Base-by-base conservation (phyloP, 1,140 invertebrate species). In the Diploscapter pachys region DNA sequence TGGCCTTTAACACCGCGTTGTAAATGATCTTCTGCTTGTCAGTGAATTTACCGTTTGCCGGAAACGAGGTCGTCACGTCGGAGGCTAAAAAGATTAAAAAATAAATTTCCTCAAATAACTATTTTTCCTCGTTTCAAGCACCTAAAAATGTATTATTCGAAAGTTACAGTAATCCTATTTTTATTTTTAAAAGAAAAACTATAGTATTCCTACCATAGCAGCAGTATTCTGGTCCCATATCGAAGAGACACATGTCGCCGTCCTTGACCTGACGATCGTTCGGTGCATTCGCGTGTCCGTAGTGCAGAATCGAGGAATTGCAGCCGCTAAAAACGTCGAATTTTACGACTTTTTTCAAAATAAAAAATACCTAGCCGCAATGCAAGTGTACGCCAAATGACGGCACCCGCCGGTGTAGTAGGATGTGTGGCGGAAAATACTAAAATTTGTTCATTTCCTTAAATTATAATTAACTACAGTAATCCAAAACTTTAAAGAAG, bases 191-290 rank as follows among this genome's bases (percentile, higher is more conserved):
- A 31, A 31, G 0, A 31, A 31, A 31, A 31, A 31, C 31, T 31
- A 31, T 31, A 50, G 8, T 65, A 31, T 65, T 1, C 2, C 63
- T 65, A 65, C 63, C 77, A 86, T 98, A 99, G 64, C 96, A 95
- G 85, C 91, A 94, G 86, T 99, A 99, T 86, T 96, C 95, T 48
- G 91, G 93, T 13, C 96, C 96, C 95, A 99, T 98, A 86, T 99
- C 96, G 87, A 97, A 96, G 2, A 98, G 87, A 84, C 93, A 96
- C 89, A 98, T 92, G 80, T 97, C 95, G 2, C 93, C 93, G 84
- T 93, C 89, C 5, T 90, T 84, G 8, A 99, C 90, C 3, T 89
- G 85, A 81, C 91, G 91, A 82, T 90, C 89, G 86, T 99, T 99
- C 1, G 96, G 95, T 5, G 93, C 93, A 48, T 90, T 93, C 61